Percentiles rank a stretch among this genome's conserved stretches.
Conservation (phyloP, 2,797 vertebrate genomes). For the Cuniculus paca region DNA sequence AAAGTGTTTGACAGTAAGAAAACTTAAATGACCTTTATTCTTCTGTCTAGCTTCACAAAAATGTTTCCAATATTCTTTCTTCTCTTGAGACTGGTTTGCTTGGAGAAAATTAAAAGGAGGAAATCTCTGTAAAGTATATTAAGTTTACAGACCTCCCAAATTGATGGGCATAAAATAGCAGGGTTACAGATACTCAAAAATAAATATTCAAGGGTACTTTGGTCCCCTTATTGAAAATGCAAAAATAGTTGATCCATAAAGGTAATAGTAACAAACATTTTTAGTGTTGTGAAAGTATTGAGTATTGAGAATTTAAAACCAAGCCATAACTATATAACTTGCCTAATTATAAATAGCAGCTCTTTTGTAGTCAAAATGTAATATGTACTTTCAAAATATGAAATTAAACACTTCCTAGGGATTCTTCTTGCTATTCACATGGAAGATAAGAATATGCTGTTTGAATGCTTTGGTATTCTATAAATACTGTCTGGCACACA, state of each 20-base stretch:
- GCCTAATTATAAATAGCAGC: constrained; percentile 51
- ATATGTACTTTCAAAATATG: constrained; percentile 51
- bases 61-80: constrained; percentile 51
- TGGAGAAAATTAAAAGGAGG: constrained; percentile 59
- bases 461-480: not conserved
- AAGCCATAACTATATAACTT: constrained; percentile 58
- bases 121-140: constrained; percentile 53
- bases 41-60: constrained; percentile 33
- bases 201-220: constrained; percentile 58
- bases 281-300: constrained; percentile 51
- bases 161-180: constrained; percentile 31
- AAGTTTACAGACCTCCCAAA: constrained; percentile 35
- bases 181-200: constrained; percentile 38
- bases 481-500: not conserved
- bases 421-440: constrained; percentile 38
- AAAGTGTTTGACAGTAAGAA: constrained; percentile 63
- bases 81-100: constrained; percentile 49
- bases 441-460: constrained; percentile 20
- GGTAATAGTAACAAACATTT: constrained; percentile 43
- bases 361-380: constrained; percentile 64
- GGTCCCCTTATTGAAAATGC: constrained; percentile 59
- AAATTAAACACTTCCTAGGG: constrained; percentile 54
- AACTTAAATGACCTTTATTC: constrained; percentile 64
- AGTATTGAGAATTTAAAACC: constrained; percentile 61
- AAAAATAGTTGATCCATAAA: constrained; percentile 61